phyloP scores from a whole-genome alignment of 2,888 invertebrate genomes.

The Gasteruption jaculator region DNA sequence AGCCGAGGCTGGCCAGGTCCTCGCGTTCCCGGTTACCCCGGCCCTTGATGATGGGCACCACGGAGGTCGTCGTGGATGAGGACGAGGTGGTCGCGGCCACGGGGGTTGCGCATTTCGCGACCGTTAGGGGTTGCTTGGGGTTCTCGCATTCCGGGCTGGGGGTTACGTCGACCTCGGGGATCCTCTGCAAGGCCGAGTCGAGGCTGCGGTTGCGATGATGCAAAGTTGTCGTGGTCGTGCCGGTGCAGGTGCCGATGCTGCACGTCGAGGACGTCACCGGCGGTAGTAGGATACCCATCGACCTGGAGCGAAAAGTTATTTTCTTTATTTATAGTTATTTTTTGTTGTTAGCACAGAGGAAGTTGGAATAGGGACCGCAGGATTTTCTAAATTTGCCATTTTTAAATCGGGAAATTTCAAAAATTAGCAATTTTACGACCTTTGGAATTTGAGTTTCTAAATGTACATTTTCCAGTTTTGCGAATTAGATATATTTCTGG shows the following conservation, averaged over 20 bases:
- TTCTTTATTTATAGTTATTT: no score
- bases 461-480: no score
- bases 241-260: no score
- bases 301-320: conserved; percentile 52
- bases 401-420: no score
- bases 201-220: conserved; percentile 82
- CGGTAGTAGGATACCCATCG: conserved; percentile 63
- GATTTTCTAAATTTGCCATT: no score
- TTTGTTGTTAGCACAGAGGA: no score
- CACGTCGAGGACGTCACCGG: conserved; percentile 58
- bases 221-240: conserved; percentile 50
- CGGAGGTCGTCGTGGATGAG: conserved; percentile 47
- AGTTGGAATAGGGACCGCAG: no score
- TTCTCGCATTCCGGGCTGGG: conserved; percentile 62
- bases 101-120: conserved; percentile 37
- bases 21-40: conserved; percentile 55
- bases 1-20: conserved; percentile 63
- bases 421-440: no score
- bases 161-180: conserved; percentile 77
- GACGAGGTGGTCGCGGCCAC: conserved; percentile 38
- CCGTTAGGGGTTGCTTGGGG: conserved; percentile 36
- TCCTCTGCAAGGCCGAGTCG: conserved; percentile 84
- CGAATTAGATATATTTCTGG: no score
- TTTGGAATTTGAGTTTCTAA: no score
- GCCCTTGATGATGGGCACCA: conserved; percentile 40